A percentile compares a stretch with the other conserved stretches of the same genome.
These are phyloP conservation scores for Glareola pratincola DNA, from an alignment of 2,113 vertebrate species.

Conservation along the genomic window DNA sequence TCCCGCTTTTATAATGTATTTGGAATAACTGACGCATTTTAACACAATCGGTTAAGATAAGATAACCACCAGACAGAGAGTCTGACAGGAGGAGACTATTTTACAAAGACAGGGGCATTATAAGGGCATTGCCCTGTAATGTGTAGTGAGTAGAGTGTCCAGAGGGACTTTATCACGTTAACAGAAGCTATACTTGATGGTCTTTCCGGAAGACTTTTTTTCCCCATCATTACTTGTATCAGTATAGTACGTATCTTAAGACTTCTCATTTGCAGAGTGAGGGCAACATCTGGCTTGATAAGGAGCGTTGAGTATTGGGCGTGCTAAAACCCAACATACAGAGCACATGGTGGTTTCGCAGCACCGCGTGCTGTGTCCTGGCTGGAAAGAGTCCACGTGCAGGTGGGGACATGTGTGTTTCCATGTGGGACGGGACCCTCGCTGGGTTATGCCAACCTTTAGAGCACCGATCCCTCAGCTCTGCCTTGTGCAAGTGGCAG, in stretches of 20 bases:
- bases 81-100: not conserved
- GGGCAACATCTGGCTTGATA: not conserved
- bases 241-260: not conserved
- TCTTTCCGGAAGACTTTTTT: not conserved
- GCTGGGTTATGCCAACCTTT: not conserved
- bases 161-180: not conserved
- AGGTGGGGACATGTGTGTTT: accelerated
- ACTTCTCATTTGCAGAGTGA: not conserved
- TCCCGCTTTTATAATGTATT: not conserved
- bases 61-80: not conserved
- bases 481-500: not conserved
- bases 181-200: not conserved
- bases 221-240: not conserved
- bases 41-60: not conserved
- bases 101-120: not conserved
- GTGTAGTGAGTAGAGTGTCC: not conserved
- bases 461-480: not conserved
- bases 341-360: not conserved
- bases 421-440: not conserved
- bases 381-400: not conserved
- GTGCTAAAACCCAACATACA: not conserved
- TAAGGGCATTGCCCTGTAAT: not conserved
- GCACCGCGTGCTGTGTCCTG: not conserved
- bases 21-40: not conserved
- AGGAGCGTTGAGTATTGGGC: not conserved